These are phyloP conservation scores for Nycticryphes semicollaris DNA, from an alignment of 2,113 vertebrate genomes.

Conservation along the genomic window DNA sequence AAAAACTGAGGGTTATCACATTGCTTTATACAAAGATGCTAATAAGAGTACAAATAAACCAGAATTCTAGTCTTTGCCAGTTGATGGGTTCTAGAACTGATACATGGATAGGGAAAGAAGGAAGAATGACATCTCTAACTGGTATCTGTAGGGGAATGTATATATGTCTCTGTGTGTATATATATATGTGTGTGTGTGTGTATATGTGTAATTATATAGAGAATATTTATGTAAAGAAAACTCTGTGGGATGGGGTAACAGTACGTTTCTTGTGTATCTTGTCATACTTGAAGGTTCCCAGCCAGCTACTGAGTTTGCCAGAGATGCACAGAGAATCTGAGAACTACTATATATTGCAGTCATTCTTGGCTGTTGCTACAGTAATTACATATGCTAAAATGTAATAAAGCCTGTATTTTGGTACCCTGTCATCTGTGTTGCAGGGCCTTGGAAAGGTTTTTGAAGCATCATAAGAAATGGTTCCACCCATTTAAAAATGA, in stretches of 20 bases:
- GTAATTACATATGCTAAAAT: neutral
- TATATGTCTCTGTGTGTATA: accelerated
- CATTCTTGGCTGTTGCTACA: neutral
- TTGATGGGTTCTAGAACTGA: neutral
- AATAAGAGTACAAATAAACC: neutral
- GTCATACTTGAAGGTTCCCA: neutral
- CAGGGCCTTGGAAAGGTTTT: neutral
- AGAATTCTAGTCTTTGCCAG: neutral
- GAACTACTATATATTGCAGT: neutral
- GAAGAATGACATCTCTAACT: neutral
- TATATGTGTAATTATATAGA: neutral
- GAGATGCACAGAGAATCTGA: neutral
- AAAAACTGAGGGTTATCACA: neutral
- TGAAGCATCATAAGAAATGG: neutral
- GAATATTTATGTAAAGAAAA: neutral
- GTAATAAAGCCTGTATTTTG: neutral
- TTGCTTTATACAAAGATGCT: neutral
- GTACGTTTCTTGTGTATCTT: neutral
- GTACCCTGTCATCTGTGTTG: neutral
- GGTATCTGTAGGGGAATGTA: neutral
- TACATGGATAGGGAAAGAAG: neutral
- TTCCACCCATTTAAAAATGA: neutral
- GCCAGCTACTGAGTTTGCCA: neutral
- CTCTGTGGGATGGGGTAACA: neutral
- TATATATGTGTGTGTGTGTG: accelerated